These are phyloP conservation scores for Parnassius mnemosyne DNA, from an alignment of 2,888 invertebrate genomes.

Conservation along the genomic window DNA sequence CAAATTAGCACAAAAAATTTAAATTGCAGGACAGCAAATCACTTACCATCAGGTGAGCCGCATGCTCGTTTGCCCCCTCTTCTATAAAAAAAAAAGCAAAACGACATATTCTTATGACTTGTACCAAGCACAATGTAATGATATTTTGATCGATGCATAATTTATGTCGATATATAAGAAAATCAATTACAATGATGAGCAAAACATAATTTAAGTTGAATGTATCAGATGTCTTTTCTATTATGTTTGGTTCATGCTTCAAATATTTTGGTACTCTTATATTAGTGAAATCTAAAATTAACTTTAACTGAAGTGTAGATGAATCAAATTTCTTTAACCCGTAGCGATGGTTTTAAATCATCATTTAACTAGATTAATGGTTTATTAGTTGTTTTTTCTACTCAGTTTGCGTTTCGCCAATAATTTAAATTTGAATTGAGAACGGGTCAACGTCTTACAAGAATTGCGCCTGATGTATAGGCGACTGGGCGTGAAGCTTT, in stretches of 20 bases:
- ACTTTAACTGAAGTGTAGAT: not conserved
- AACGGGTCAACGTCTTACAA: not conserved
- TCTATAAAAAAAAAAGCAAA: too few species aligned
- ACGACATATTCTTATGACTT: constrained; percentile 33
- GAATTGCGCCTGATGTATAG: not conserved
- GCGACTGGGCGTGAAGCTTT: too few species aligned
- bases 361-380: constrained; percentile 25
- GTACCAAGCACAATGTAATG: constrained; percentile 41
- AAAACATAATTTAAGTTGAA: constrained; percentile 41
- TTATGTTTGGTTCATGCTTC: constrained; percentile 21
- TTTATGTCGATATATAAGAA: constrained; percentile 56
- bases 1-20: too few species aligned
- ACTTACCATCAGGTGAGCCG: too few species aligned
- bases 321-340: constrained; percentile 3
- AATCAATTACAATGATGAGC: constrained; percentile 59
- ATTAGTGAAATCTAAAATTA: constrained; percentile 5
- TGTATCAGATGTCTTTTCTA: constrained; percentile 35
- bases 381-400: constrained; percentile 12
- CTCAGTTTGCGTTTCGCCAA: constrained; percentile 11
- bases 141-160: constrained; percentile 67
- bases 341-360: constrained; percentile 3
- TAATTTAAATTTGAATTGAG: constrained; percentile 10
- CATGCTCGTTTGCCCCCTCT: too few species aligned
- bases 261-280: constrained; percentile 7
- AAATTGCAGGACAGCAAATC: too few species aligned